A percentile compares a stretch with the other conserved stretches of the same genome.
Evolutionary conservation across 1,140 invertebrate genomes (phyloP).

Genomic region (Philotrypesis tridentata): DNA sequence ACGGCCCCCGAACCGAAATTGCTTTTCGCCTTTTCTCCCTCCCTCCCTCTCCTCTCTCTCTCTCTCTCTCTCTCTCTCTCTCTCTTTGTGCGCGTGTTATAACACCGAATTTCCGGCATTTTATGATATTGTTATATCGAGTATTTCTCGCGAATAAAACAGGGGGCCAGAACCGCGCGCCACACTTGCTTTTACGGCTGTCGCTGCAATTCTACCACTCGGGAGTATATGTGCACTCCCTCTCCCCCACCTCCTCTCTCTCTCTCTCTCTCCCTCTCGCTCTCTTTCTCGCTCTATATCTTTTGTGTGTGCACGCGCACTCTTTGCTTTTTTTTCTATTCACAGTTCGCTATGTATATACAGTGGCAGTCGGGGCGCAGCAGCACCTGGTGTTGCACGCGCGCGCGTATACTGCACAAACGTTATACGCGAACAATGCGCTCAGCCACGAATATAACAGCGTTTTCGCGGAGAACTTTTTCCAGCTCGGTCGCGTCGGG

Average conservation of each 20-base stretch:
- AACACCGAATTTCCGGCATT: background rate
- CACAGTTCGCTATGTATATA: background rate
- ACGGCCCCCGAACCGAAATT: slow-evolving; percentile 6
- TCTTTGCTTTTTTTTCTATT: background rate
- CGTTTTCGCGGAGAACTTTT: background rate
- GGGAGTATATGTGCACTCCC: background rate
- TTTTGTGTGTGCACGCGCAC: background rate
- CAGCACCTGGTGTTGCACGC: background rate
- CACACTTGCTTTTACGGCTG: background rate
- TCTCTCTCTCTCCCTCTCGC: background rate
- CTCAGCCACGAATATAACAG: background rate
- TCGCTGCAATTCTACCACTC: background rate
- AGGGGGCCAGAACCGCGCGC: background rate
- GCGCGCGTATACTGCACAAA: background rate
- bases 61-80: too few species aligned
- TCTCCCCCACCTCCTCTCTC: too few species aligned
- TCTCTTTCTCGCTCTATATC: background rate
- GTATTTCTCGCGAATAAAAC: slow-evolving; percentile 4
- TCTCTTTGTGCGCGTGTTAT: background rate
- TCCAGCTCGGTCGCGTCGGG: too few species aligned
- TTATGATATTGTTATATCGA: slow-evolving; percentile 17
- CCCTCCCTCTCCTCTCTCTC: too few species aligned
- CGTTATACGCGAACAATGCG: background rate
- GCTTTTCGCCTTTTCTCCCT: slow-evolving; percentile 21
- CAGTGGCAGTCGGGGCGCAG: too few species aligned